Percentiles rank a stretch among this genome's conserved stretches.
Evolutionary conservation across 1,140 invertebrate genomes (phyloP).

Genomic region (Doryteuthis pealeii): DNA sequence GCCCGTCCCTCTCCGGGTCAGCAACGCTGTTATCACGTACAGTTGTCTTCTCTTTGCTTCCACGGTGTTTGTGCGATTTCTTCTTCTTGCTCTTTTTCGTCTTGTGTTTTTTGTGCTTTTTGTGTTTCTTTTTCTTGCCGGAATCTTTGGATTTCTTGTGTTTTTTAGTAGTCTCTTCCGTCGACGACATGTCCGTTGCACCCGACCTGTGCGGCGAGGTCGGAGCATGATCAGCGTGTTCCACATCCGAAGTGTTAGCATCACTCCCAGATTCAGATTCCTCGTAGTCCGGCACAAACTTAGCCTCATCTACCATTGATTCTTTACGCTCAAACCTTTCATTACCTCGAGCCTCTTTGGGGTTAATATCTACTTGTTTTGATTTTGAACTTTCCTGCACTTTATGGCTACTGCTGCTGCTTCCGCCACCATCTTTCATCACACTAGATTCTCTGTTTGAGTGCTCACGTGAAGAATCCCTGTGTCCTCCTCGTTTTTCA

Average conservation of each 20-base stretch:
- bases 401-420: conserved; percentile 32
- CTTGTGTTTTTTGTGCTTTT: conserved; percentile 20
- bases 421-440: conserved; percentile 28
- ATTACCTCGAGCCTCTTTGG: neutral
- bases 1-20: neutral
- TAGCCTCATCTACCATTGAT: conserved; percentile 48
- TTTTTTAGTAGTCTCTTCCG: neutral
- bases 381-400: conserved; percentile 4
- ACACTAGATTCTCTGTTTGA: conserved; percentile 31
- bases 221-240: neutral
- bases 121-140: conserved; percentile 20
- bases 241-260: conserved; percentile 15
- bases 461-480: conserved; percentile 14
- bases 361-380: neutral
- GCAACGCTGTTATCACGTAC: neutral
- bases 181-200: conserved; percentile 19
- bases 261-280: conserved; percentile 28
- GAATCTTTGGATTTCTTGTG: neutral
- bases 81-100: conserved; percentile 6
- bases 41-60: neutral
- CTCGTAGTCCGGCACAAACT: conserved; percentile 53
- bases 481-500: conserved; percentile 32
- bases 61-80: neutral
- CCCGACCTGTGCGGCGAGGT: neutral
- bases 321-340: conserved; percentile 41